phyloP scores from a whole-genome alignment of 2,113 vertebrate genomes.

The Eleginops maclovinus region DNA sequence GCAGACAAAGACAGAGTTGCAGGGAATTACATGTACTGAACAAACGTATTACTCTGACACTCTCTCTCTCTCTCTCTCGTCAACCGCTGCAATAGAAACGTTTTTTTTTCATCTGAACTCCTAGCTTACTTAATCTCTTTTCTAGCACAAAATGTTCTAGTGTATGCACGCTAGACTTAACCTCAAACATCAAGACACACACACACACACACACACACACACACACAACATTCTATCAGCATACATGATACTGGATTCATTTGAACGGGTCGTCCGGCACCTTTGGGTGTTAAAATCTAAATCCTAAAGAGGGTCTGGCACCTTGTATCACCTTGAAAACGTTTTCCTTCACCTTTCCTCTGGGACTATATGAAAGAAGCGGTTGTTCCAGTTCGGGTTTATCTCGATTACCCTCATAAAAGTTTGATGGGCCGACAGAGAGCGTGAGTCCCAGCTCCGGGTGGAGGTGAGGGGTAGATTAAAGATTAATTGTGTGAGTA shows the following conservation, averaged over 20 bases:
- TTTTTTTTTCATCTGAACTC: conserved; percentile 4
- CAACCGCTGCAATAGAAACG: neutral
- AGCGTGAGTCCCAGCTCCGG: conserved; percentile 51
- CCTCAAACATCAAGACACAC: neutral
- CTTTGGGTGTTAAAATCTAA: conserved; percentile 17
- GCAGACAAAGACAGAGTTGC: conserved; percentile 17
- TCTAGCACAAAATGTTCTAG: neutral
- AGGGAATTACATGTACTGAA: conserved; percentile 37
- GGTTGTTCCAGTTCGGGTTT: conserved; percentile 69
- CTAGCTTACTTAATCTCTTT: conserved; percentile 21
- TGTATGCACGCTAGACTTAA: neutral
- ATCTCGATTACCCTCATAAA: conserved; percentile 82
- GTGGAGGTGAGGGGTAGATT: conserved; percentile 69
- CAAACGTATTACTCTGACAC: conserved; percentile 16
- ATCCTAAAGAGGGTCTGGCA: conserved; percentile 60
- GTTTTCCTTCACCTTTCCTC: conserved; percentile 49
- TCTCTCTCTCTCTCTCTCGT: neutral
- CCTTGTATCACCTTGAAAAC: conserved; percentile 63
- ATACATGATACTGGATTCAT: neutral
- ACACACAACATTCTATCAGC: conserved; percentile 45
- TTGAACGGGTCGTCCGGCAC: neutral
- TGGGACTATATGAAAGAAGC: conserved; percentile 19
- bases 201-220: conserved; percentile 15
- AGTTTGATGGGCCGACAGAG: conserved; percentile 73
- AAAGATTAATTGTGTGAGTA: conserved; percentile 77